Evolutionary conservation across 2,797 vertebrate species (phyloP).

Genomic region (Florisuga fusca): DNA sequence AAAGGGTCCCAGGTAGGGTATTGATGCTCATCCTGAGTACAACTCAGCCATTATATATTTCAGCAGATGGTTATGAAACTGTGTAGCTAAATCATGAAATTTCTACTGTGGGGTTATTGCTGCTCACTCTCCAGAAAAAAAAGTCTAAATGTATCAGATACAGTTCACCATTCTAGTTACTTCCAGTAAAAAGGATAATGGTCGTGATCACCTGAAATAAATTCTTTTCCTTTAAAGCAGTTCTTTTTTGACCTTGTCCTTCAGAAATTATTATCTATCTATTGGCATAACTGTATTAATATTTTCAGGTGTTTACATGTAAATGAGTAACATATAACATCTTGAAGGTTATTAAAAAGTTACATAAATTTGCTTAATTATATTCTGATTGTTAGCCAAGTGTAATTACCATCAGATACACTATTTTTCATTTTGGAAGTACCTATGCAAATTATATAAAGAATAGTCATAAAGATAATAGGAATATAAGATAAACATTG

Average conservation of each 20-base stretch:
- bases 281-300: not conserved
- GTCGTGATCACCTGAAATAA: constrained; percentile 9
- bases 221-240: not conserved
- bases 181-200: not conserved
- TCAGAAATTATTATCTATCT: not conserved
- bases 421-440: not conserved
- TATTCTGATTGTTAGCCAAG: not conserved
- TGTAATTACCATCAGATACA: not conserved
- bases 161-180: not conserved
- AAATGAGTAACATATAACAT: not conserved
- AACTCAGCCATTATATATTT: not conserved
- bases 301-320: not conserved
- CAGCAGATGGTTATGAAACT: constrained; percentile 55
- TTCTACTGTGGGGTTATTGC: not conserved
- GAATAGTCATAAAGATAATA: not conserved
- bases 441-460: not conserved
- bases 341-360: not conserved
- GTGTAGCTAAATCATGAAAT: constrained; percentile 59
- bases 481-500: not conserved
- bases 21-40: not conserved
- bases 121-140: constrained; percentile 22
- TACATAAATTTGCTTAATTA: not conserved
- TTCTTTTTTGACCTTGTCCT: constrained; percentile 6
- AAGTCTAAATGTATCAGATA: not conserved
- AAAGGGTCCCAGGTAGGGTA: not conserved